phyloP scores from a whole-genome alignment of 2,888 invertebrate genomes.

The Andricus curvator region DNA sequence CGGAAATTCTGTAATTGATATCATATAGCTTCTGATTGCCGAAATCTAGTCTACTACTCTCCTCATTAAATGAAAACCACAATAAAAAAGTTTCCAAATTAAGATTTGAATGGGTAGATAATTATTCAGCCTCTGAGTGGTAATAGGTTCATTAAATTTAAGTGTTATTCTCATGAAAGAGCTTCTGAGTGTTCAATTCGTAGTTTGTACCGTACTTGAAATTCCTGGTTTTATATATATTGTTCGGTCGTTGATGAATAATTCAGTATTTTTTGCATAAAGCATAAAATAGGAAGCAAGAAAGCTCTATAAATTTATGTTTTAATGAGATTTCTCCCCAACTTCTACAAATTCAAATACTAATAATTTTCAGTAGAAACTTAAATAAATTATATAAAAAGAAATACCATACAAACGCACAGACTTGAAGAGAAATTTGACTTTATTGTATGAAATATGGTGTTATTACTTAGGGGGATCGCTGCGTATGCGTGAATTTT shows the following conservation, averaged over 20 bases:
- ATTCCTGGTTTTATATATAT: constrained; percentile 28
- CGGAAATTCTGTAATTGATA: background rate
- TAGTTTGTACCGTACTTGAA: constrained; percentile 32
- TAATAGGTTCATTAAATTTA: constrained; percentile 39
- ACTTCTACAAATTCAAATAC: background rate
- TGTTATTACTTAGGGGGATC: constrained; percentile 30
- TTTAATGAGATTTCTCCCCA: background rate
- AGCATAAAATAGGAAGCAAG: background rate
- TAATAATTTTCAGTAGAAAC: background rate
- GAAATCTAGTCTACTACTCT: background rate
- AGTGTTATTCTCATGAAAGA: constrained; percentile 37
- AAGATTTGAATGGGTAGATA: constrained; percentile 20
- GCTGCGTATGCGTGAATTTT: constrained; percentile 22
- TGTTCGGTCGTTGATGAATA: constrained; percentile 18
- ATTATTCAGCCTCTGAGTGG: constrained; percentile 34
- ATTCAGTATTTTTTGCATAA: constrained; percentile 26
- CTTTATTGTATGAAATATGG: constrained; percentile 19
- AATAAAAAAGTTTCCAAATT: constrained; percentile 28
- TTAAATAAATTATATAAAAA: background rate
- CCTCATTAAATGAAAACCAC: constrained; percentile 4
- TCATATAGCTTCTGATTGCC: background rate
- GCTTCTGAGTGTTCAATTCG: constrained; percentile 26
- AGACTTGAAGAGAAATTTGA: background rate
- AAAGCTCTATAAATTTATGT: background rate
- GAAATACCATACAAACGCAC: background rate